phyloP scores from a whole-genome alignment of 2,888 invertebrate species.

The Andrena flavipes region DNA sequence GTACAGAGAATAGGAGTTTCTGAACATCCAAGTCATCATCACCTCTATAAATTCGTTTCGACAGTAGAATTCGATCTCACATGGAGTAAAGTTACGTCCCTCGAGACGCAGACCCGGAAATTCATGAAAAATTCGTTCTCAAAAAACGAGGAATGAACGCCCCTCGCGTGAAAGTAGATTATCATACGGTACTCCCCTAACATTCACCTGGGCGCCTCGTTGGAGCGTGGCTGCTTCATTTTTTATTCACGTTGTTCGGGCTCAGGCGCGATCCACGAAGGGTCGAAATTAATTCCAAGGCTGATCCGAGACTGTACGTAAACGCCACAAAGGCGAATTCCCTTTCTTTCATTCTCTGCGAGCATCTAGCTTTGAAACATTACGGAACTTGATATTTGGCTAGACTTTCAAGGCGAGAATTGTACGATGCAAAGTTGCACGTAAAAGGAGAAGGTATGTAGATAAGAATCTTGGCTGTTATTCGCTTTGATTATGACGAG shows the following conservation, averaged over 20 bases:
- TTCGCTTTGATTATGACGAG: not conserved
- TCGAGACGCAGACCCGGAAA: not conserved
- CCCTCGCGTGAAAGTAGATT: constrained; percentile 43
- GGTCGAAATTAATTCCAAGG: constrained; percentile 54
- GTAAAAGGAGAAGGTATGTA: constrained; percentile 14
- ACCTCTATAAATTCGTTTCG: not conserved
- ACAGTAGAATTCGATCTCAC: not conserved
- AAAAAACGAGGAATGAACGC: constrained; percentile 28
- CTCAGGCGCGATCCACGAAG: constrained; percentile 14
- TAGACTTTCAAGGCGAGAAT: not conserved
- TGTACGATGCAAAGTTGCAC: constrained; percentile 9
- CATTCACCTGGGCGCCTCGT: constrained; percentile 6
- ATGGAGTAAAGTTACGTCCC: not conserved
- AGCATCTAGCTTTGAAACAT: constrained; percentile 10
- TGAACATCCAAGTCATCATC: not conserved
- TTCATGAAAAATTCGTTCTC: constrained; percentile 34
- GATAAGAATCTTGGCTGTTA: not conserved
- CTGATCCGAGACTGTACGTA: not conserved
- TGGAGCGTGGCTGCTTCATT: constrained; percentile 39
- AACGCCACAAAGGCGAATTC: not conserved
- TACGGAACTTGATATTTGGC: constrained; percentile 11
- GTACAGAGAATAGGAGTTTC: not conserved
- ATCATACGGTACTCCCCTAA: constrained; percentile 30
- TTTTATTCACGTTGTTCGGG: constrained; percentile 44
- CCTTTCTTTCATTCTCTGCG: not conserved